Conservation (phyloP, 2,797 vertebrate genomes). For the Alfaro cultratus region DNA sequence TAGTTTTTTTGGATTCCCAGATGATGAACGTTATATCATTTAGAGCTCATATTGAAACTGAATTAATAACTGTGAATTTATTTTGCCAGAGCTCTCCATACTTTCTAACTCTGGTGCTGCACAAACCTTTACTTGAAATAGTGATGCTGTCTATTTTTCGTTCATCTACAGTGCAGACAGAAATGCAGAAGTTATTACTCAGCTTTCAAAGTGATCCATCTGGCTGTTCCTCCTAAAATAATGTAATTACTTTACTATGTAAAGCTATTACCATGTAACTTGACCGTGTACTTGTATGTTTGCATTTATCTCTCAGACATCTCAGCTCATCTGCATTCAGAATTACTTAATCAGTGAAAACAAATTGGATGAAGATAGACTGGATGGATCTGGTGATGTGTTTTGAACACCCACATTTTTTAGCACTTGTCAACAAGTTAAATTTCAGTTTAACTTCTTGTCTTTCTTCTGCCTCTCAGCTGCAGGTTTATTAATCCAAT, state of each 20-base stretch:
- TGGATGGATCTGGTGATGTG: not conserved
- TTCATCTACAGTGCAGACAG: not conserved
- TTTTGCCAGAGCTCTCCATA: not conserved
- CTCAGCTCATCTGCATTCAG: conserved; percentile 27
- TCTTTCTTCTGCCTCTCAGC: conserved; percentile 15
- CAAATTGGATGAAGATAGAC: not conserved
- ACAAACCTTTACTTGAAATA: not conserved
- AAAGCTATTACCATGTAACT: not conserved
- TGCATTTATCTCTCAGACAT: conserved; percentile 26
- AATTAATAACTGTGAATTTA: not conserved
- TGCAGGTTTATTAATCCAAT: conserved; percentile 45
- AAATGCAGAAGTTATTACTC: conserved; percentile 3
- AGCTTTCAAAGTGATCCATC: conserved; percentile 34
- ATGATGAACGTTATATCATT: not conserved
- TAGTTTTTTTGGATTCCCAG: not conserved
- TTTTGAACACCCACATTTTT: not conserved
- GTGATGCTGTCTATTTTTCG: not conserved
- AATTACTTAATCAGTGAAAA: conserved; percentile 21
- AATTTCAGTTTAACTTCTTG: conserved; percentile 32
- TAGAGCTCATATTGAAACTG: not conserved
- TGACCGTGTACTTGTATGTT: conserved; percentile 15
- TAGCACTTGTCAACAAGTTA: conserved; percentile 20
- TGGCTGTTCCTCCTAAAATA: conserved; percentile 13
- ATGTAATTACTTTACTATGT: not conserved
- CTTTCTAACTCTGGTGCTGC: not conserved